Base-by-base conservation (phyloP, 2,888 invertebrate species). In the Drosophila antonietae region DNA sequence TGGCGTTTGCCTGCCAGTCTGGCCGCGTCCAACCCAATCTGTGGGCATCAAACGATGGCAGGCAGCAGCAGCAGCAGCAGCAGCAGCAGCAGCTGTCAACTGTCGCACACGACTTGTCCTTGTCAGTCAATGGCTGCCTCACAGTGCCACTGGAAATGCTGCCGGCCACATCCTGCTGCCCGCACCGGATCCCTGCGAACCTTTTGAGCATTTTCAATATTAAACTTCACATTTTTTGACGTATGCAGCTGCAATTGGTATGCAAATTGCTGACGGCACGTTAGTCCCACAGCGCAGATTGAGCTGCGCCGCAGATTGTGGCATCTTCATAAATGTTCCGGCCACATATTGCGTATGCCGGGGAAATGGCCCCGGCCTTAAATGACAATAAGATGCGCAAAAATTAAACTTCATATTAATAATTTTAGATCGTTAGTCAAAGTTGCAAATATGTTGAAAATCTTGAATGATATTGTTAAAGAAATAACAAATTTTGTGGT, bases 201-300 rank as follows among this genome's bases (percentile, higher is more conserved):
- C 57, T 57, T 56, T 77, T 80, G 70, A 85, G 79, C 72, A 87
- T 89, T 88, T 90, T 89, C 88, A 84, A 88, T 88, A 90, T 88
- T 87, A 90, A 90, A 90, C 87, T 89, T 90, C 77, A 84, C 90
- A 89, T 74, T 89, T 84, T 84, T 89, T 89, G 90, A 85, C 88
- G 85, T 88, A 78, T 76, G 84, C 73, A 68, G 68, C 58, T 83
- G 88, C 82, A 89, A 84, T 88, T 82, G 90, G 86, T 85, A 85
- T 85, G 84, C 84, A 85, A 85, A 85, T 85, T 85, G 88, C 61
- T 71, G 67, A 59, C 73, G 70, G 65, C 70, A 73, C 70, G 78
- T 79, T 79, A 79, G 74, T 44, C 56, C 49, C 33, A 10, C 44
- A 51, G 41, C 60, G 37, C 58, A 67, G 80, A 68, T 74, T 68